Percentiles rank a stretch among this genome's conserved stretches.
Evolutionary conservation across 2,888 invertebrate species (phyloP).

Genomic region (Incurvaria masculella): DNA sequence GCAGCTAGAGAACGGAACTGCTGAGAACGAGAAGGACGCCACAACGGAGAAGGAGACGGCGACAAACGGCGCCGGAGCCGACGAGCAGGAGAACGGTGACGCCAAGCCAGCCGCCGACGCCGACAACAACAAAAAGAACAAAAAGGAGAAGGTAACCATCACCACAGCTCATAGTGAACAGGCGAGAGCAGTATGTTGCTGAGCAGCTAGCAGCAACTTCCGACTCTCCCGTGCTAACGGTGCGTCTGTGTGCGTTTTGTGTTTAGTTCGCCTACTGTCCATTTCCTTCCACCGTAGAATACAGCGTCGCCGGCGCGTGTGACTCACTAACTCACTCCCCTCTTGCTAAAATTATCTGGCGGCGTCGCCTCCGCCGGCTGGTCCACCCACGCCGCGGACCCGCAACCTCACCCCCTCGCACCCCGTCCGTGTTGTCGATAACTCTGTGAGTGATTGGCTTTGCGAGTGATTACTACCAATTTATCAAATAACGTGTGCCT

Average conservation of each 20-base stretch:
- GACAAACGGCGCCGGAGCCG: slow-evolving; percentile 44
- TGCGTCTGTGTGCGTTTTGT: no score
- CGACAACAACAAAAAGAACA: slow-evolving; percentile 58
- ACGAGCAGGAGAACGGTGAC: slow-evolving; percentile 33
- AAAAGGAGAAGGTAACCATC: slow-evolving; percentile 59
- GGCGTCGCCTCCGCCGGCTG: neutral
- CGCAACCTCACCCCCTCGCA: no score
- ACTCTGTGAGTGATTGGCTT: neutral
- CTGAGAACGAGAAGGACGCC: slow-evolving; percentile 66
- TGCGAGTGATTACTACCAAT: neutral
- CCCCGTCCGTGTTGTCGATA: neutral
- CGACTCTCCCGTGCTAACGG: no score
- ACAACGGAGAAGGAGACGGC: slow-evolving; percentile 60
- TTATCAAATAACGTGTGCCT: no score
- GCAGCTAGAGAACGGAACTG: slow-evolving; percentile 51
- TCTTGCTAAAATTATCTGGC: neutral
- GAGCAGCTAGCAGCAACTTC: no score
- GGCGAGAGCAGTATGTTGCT: neutral
- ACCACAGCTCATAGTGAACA: slow-evolving; percentile 30
- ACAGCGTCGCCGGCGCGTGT: neutral
- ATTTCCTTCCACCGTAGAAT: no score
- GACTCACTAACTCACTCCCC: neutral
- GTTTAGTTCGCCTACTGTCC: no score
- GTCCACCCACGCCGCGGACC: no score
- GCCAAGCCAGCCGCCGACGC: slow-evolving; percentile 30